phyloP scores from a whole-genome alignment of 2,797 vertebrate species.

The Pseudotriccus pelzelni region DNA sequence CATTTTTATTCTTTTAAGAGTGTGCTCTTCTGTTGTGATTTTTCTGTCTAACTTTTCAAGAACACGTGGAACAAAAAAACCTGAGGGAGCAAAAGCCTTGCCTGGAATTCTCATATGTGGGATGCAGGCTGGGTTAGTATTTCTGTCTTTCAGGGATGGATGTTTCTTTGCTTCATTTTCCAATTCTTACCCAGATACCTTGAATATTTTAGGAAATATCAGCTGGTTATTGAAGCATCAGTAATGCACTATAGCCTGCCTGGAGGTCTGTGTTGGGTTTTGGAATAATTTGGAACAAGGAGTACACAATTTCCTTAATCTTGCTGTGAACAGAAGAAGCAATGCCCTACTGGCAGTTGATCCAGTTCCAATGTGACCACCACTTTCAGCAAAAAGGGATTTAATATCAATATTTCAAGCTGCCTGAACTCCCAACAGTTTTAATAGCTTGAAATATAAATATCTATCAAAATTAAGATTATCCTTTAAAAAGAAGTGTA shows the following conservation, averaged over 20 bases:
- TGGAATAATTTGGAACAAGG: neutral
- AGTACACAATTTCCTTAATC: neutral
- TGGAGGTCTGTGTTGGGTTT: neutral
- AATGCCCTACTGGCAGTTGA: neutral
- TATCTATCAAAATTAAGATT: neutral
- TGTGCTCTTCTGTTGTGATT: neutral
- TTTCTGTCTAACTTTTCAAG: neutral
- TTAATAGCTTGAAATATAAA: neutral
- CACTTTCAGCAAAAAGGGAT: neutral
- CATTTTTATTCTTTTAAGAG: neutral
- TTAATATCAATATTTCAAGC: neutral
- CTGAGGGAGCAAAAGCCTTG: neutral
- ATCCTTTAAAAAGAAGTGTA: neutral
- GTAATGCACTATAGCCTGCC: accelerated
- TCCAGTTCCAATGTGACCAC: neutral
- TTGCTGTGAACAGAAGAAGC: neutral
- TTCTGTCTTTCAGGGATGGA: neutral
- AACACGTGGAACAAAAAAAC: accelerated
- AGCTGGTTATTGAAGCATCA: neutral
- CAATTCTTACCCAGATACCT: neutral
- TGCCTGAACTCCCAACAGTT: neutral
- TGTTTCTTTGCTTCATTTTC: neutral
- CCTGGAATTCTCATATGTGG: neutral
- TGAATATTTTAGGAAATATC: neutral
- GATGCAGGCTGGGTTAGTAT: neutral